Conservation (phyloP, 2,888 invertebrate genomes). For the Papilio gigon region DNA sequence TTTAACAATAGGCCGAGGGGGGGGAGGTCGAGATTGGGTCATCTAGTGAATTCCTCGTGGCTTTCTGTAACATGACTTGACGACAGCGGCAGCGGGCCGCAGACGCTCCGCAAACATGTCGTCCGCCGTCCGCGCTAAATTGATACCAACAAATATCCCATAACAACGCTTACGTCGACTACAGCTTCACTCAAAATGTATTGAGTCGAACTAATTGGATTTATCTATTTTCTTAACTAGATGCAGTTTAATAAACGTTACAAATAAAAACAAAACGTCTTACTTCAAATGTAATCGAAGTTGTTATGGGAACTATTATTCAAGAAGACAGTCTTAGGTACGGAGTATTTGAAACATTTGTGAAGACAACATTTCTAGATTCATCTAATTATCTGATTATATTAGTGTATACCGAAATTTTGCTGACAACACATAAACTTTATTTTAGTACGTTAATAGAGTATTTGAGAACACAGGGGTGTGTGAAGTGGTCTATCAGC, state of each 20-base stretch:
- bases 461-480: conserved; percentile 31
- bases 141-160: conserved; percentile 64
- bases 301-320: too few relatives aligned
- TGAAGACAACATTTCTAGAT: not conserved
- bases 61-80: conserved; percentile 61
- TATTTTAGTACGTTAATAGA: not conserved
- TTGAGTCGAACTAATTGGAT: not conserved
- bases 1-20: conserved; percentile 68
- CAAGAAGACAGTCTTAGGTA: not conserved
- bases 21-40: conserved; percentile 57
- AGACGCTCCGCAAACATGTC: conserved; percentile 34
- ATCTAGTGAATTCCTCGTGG: conserved; percentile 69
- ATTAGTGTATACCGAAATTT: too few relatives aligned
- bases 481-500: conserved; percentile 48
- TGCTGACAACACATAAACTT: too few relatives aligned
- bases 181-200: conserved; percentile 1
- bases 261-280: not conserved
- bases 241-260: not conserved
- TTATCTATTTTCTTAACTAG: not conserved
- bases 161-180: conserved; percentile 45
- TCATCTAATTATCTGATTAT: not conserved
- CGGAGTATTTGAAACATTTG: not conserved
- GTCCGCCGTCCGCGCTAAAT: conserved; percentile 51
- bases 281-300: too few relatives aligned
- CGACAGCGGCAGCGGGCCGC: conserved; percentile 37